Evolutionary conservation across 2,113 vertebrate species (phyloP).

Genomic region (Peromyscus californicus): DNA sequence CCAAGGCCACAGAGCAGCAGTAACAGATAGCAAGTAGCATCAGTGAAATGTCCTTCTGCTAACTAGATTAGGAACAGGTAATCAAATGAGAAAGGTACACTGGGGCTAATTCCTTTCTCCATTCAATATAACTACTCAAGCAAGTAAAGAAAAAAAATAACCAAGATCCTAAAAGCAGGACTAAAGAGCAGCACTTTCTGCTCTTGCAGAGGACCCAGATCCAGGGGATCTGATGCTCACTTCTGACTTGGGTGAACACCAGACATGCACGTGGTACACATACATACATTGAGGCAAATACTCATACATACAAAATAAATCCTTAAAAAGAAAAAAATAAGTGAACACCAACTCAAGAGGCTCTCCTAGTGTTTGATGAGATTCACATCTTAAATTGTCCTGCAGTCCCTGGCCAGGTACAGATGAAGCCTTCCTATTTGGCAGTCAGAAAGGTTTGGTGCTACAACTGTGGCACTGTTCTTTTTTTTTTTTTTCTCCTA

Average conservation of each 20-base stretch:
- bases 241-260: not conserved
- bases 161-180: not conserved
- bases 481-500: not conserved
- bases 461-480: not conserved
- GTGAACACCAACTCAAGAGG: slow-evolving; percentile 3
- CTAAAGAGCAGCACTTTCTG: not conserved
- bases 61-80: slow-evolving; percentile 34
- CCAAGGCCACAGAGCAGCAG: not conserved
- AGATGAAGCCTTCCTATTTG: not conserved
- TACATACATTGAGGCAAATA: not conserved
- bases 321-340: not conserved
- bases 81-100: not conserved
- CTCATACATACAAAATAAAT: not conserved
- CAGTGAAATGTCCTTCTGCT: slow-evolving; percentile 27
- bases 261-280: not conserved
- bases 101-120: slow-evolving; percentile 12
- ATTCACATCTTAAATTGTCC: slow-evolving; percentile 55
- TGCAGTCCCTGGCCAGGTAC: not conserved
- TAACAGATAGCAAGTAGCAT: slow-evolving; percentile 16
- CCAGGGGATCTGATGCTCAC: not conserved
- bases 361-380: slow-evolving; percentile 48
- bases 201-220: not conserved
- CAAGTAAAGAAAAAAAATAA: not conserved
- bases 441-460: not conserved
- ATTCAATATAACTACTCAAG: slow-evolving; percentile 3